These are phyloP conservation scores for Montipora capitata DNA, from an alignment of 92 coral and sea anemone genomes.

Conservation along the genomic window DNA sequence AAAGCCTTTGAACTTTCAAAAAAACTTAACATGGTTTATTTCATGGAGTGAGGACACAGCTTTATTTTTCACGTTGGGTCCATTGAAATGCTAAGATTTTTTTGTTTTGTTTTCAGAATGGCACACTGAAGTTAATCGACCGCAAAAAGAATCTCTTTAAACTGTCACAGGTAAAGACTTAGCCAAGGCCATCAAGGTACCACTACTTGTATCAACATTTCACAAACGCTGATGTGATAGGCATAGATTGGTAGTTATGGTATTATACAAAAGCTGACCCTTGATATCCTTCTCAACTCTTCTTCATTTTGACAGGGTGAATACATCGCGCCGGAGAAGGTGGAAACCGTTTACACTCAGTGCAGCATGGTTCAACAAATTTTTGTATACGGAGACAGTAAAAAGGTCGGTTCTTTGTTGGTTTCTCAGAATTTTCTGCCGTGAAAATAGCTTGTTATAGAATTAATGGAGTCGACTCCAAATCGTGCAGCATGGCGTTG, in stretches of 20 bases:
- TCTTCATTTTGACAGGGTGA: slow-evolving; percentile 76
- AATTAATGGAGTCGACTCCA: too few relatives aligned
- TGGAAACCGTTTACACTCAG: slow-evolving; percentile 88
- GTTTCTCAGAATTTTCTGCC: too few relatives aligned
- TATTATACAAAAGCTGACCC: too few relatives aligned
- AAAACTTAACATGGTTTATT: too few relatives aligned
- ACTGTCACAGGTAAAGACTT: slow-evolving; percentile 83
- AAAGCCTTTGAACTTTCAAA: too few relatives aligned
- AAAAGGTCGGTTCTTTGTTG: slow-evolving; percentile 53
- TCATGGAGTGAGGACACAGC: too few relatives aligned
- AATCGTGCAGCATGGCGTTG: not conserved
- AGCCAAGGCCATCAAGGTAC: not conserved
- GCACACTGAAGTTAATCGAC: slow-evolving; percentile 89
- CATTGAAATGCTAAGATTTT: not conserved
- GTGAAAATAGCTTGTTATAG: too few relatives aligned
- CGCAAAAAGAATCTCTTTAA: slow-evolving; percentile 95
- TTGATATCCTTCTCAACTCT: not conserved
- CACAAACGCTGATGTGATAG: too few relatives aligned
- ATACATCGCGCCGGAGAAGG: slow-evolving; percentile 96
- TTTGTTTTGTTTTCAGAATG: slow-evolving; percentile 71
- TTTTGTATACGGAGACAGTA: slow-evolving; percentile 91
- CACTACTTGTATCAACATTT: too few relatives aligned
- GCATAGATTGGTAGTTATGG: too few relatives aligned
- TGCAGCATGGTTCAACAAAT: slow-evolving; percentile 92
- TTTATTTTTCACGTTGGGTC: too few relatives aligned